A percentile compares a stretch with the other conserved stretches of the same genome.
Evolutionary conservation across 92 coral and sea anemone genomes (phyloP).

Genomic region (Actinostola sp.): DNA sequence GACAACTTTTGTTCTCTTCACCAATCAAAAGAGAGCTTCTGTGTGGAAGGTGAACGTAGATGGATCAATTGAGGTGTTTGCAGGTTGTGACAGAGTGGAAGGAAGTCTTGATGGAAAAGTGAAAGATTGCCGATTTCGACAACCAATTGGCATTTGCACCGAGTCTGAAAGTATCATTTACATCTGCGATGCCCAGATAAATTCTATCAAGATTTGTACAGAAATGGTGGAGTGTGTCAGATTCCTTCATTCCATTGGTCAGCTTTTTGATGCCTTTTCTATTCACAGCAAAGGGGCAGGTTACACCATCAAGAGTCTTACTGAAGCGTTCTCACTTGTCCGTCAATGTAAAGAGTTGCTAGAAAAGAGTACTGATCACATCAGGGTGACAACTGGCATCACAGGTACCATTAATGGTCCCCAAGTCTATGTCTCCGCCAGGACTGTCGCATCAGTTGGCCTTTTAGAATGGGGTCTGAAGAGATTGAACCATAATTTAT

Average conservation of each 20-base stretch:
- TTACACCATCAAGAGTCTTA: background rate
- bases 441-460: constrained; percentile 46
- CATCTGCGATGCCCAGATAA: constrained; percentile 35
- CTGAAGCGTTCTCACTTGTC: constrained; percentile 18
- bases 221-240: constrained; percentile 27
- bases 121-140: constrained; percentile 41
- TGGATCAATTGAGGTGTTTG: constrained; percentile 37
- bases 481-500: constrained; percentile 8
- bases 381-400: constrained; percentile 18
- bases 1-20: constrained; percentile 48
- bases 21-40: constrained; percentile 57
- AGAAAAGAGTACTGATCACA: constrained; percentile 1
- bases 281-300: constrained; percentile 25
- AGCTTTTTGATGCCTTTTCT: constrained; percentile 23
- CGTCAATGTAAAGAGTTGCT: constrained; percentile 23
- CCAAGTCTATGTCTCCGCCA: constrained; percentile 56
- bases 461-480: constrained; percentile 39
- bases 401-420: constrained; percentile 39
- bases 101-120: constrained; percentile 52
- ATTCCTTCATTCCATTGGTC: constrained; percentile 14
- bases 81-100: constrained; percentile 51
- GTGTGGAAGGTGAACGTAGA: constrained; percentile 37
- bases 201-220: constrained; percentile 58
- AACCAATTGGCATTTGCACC: constrained; percentile 53
- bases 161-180: constrained; percentile 47